Evolutionary conservation across 2,113 vertebrate species (phyloP), one percentile per base, ranked within the genome.

Genomic region (Onychostruthus taczanowskii): DNA sequence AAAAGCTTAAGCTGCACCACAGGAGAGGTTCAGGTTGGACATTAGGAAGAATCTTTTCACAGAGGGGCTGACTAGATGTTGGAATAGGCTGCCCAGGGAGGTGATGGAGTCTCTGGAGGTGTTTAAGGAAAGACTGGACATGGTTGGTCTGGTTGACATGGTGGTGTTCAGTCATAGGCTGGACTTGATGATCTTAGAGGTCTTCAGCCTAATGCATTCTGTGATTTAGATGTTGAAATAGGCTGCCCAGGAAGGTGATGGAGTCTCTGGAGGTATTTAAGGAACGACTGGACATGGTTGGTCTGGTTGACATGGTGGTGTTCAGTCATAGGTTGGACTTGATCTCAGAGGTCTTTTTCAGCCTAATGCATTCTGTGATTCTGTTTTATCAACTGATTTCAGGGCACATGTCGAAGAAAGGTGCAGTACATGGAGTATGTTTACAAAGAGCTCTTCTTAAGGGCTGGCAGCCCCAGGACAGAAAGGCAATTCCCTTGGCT

Each of bases 51-150:
- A 18, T 26, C 58, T 41, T 67, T 68, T n/a, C 53, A 53, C 20
- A 26, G 33, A 23, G 13, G 6, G 17, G 11, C 30, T 31, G 70
- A 43, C 41, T 4, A 75, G 28, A 24, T 31, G 13, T 3, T 43
- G 47, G 30, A 76, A 62, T 41, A 24, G 41, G 55, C 22, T 69
- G 15, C 63, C 41, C 35, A 11, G 18, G 55, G 35, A 41, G 17
- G 26, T 41, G 7, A 6, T 55, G 35, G 62, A 19, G 26, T 49
- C 47, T 6, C 30, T 62, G 30, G n/a, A 41, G 21, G 30, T 35
- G 13, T 55, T 55, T 35, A 55, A 49, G 17, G n/a, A 47, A 30
- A 33, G 20, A 19, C 11, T 53, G 46, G 24, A 41, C 0, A 0
- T 53, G 30, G 39, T 14, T 82, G 23, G 21, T 37, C 59, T 73